Base-by-base conservation (phyloP, 2,888 invertebrate species). In the Neocrepidodera transversa region DNA sequence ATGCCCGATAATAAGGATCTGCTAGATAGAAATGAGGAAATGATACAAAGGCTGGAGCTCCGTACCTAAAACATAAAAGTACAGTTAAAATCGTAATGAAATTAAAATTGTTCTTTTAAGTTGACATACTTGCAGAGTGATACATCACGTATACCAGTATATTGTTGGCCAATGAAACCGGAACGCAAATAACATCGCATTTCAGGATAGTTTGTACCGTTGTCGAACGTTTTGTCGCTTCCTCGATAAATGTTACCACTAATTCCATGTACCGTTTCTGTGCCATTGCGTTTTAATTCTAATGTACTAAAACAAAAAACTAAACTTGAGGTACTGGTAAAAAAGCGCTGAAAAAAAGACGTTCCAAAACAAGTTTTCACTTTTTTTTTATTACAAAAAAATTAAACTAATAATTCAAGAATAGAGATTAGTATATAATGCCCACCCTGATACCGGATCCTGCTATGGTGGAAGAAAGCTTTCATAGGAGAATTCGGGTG, bases 31-130 rank as follows among this genome's bases (percentile, higher is more conserved):
- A 93, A 77, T 95, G 93, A 0, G 95, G 94, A 69, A 87, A 86
- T 0, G 92, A 89, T 17, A 92, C 84, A 78, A 89, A 91, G 10
- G 89, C 90, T 0, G 95, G 94, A n/a, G 93, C 91, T 49, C 89
- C 89, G 78, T 82, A 87, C 62, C 89, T 87, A 47, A 47, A 68
- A 71, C 62, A 51, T 56, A 32, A 32, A 40, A n/a, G n/a, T 11
- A n/a, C 10, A 14, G 7, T 43, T 4, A 20, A 20, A 40, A 40
- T 16, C 10, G 35, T 35, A 43, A n/a, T 43, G 17, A 32, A 40
- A 20, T 13, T 7, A 47, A 16, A 17, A 17, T 28, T 18, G 11
- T 8, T 73, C 73, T 38, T 17, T 38, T 38, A 16, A 30, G n/a
- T 17, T 17, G 2, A 38, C 38, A 67, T 68, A 79, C 78, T 77